phyloP scores from a whole-genome alignment of 2,888 invertebrate species.

The Onchidella celtica region DNA sequence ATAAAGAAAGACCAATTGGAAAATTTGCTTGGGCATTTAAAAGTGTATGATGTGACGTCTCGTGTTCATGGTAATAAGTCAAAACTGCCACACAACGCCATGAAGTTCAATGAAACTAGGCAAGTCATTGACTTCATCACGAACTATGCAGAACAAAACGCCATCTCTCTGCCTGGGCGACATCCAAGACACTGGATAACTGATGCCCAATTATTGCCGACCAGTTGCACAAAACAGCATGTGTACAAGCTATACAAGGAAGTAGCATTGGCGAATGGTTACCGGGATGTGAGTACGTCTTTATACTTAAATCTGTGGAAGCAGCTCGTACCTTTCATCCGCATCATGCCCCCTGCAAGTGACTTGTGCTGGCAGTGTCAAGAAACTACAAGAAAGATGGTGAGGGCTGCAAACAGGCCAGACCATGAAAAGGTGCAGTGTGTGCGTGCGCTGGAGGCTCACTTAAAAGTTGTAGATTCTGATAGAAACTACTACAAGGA shows the following conservation, averaged over 20 bases:
- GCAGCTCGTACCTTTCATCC: not conserved
- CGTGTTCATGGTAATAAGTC: slow-evolving; percentile 10
- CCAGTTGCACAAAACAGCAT: not conserved
- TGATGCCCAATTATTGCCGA: not conserved
- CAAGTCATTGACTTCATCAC: slow-evolving; percentile 42
- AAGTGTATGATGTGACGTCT: slow-evolving; percentile 33
- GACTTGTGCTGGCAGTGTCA: slow-evolving; percentile 28
- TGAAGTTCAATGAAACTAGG: slow-evolving; percentile 35
- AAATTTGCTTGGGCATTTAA: slow-evolving; percentile 27
- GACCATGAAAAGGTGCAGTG: slow-evolving; percentile 21
- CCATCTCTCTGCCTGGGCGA: slow-evolving; percentile 47
- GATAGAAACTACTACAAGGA: too few species aligned
- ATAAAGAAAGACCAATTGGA: slow-evolving; percentile 17
- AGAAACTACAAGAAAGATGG: not conserved
- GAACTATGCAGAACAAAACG: slow-evolving; percentile 50
- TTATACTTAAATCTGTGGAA: not conserved
- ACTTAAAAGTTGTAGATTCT: not conserved
- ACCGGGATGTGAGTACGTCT: not conserved
- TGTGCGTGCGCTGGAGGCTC: too few species aligned
- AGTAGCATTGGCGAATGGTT: not conserved
- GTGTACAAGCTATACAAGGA: not conserved
- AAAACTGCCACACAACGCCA: slow-evolving; percentile 1
- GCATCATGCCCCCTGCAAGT: slow-evolving; percentile 22
- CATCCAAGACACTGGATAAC: slow-evolving; percentile 20
- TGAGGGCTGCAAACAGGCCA: not conserved